Percentiles rank a stretch among this genome's conserved stretches.
Evolutionary conservation across 1,140 invertebrate genomes (phyloP).

Genomic region (Drusus annulatus): DNA sequence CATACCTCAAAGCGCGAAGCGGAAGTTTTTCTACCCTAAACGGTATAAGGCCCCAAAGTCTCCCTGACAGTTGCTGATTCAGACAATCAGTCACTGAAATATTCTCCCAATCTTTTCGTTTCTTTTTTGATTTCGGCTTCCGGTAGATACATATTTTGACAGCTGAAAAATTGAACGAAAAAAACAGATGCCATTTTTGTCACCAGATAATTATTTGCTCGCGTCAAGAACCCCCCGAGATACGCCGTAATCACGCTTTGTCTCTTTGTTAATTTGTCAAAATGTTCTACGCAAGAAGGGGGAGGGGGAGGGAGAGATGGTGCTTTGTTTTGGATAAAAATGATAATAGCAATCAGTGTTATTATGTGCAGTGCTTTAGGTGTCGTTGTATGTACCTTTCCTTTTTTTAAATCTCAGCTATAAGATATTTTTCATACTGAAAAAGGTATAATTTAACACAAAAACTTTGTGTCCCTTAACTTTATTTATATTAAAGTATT

Average conservation of each 20-base stretch:
- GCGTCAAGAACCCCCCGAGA: neutral
- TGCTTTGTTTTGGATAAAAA: no score
- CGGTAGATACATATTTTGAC: conserved; percentile 47
- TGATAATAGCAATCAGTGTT: no score
- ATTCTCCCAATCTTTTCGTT: conserved; percentile 21
- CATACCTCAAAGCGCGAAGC: conserved; percentile 35
- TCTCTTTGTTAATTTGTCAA: conserved; percentile 7
- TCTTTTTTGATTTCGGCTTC: conserved; percentile 49
- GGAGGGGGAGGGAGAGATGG: no score
- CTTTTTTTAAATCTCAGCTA: no score
- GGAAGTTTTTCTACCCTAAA: conserved; percentile 42
- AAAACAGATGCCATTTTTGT: conserved; percentile 39
- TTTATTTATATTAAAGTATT: no score
- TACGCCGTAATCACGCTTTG: conserved; percentile 6
- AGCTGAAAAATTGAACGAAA: conserved; percentile 51
- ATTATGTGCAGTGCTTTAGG: no score
- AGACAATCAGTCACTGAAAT: conserved; percentile 51
- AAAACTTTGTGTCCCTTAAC: no score
- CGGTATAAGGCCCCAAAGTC: conserved; percentile 38
- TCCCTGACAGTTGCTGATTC: conserved; percentile 49
- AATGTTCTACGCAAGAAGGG: neutral
- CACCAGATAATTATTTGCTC: conserved; percentile 41
- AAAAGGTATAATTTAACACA: no score
- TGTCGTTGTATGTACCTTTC: no score
- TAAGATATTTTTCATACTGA: no score